A percentile compares a stretch with the other conserved stretches of the same genome.
Evolutionary conservation across 2,113 vertebrate species (phyloP).

Genomic region (Condylura cristata): DNA sequence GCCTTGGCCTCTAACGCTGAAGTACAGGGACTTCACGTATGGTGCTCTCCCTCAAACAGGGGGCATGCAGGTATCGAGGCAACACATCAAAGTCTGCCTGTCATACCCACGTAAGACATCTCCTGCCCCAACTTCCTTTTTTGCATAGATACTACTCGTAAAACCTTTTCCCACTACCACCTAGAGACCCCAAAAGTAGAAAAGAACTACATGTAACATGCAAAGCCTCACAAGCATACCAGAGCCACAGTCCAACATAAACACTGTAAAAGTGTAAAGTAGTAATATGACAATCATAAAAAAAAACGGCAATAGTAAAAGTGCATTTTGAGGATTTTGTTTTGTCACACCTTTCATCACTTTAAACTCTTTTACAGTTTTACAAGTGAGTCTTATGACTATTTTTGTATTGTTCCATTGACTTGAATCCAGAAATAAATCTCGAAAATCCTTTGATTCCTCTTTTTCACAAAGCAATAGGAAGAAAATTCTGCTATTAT

Average conservation of each 20-base stretch:
- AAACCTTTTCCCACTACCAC: background rate
- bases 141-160: background rate
- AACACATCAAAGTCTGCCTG: accelerated
- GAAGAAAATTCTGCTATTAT: background rate
- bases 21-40: background rate
- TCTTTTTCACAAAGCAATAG: background rate
- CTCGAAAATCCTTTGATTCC: background rate
- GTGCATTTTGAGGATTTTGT: background rate
- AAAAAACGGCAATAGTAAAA: no score
- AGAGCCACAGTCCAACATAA: background rate
- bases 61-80: background rate
- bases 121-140: background rate
- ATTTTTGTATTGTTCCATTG: background rate
- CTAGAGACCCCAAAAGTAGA: background rate
- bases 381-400: background rate
- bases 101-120: background rate
- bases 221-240: background rate
- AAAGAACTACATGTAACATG: background rate
- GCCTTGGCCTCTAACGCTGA: background rate
- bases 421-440: background rate
- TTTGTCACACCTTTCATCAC: background rate
- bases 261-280: no score
- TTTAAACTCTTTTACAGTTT: background rate
- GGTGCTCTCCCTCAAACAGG: background rate
- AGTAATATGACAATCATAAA: no score